phyloP scores from a whole-genome alignment of 2,113 vertebrate genomes.

The Coptodon rendalli region DNA sequence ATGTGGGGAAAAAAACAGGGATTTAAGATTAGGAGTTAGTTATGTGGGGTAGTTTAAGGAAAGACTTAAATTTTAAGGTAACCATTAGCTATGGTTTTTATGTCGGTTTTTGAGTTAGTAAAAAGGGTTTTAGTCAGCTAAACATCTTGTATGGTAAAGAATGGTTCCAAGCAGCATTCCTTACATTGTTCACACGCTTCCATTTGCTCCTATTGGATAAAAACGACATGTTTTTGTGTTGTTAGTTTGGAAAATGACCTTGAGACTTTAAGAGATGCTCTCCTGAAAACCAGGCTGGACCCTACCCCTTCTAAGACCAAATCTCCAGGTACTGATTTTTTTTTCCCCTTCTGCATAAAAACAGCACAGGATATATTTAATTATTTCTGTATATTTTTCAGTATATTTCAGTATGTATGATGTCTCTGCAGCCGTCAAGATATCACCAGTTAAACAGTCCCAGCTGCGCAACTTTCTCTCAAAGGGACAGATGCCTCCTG shows the following conservation, averaged over 20 bases:
- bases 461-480: constrained; percentile 93
- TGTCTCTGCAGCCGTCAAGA: constrained; percentile 72
- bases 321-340: constrained; percentile 73
- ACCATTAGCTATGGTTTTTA: background rate
- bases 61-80: background rate
- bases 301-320: constrained; percentile 59
- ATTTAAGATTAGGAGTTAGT: background rate
- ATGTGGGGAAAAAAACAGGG: background rate
- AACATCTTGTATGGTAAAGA: background rate
- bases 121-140: background rate
- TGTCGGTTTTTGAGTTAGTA: background rate
- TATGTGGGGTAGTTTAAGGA: background rate
- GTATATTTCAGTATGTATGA: background rate
- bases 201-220: background rate
- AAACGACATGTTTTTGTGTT: background rate
- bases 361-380: background rate
- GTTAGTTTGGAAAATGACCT: constrained; percentile 85
- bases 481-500: constrained; percentile 88
- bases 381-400: background rate
- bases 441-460: constrained; percentile 83
- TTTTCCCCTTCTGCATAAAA: fast-evolving
- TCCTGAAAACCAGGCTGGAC: constrained; percentile 85
- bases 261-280: constrained; percentile 79
- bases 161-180: background rate
- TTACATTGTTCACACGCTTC: background rate